Conservation (phyloP, 2,888 invertebrate genomes). For the Pterobdella sp. region DNA sequence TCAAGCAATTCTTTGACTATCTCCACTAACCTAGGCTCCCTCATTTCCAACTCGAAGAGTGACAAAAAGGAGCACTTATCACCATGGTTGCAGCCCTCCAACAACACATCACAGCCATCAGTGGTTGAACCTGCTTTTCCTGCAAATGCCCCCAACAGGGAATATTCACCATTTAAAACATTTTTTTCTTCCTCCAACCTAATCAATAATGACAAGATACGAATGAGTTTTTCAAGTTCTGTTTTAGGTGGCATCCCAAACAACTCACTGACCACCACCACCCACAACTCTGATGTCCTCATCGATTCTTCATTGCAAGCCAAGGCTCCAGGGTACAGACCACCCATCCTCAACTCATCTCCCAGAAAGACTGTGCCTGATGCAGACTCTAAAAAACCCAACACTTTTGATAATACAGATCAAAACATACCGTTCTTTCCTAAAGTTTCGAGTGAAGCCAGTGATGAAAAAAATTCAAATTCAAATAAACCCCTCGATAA, state of each 20-base stretch:
- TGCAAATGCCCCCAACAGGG: slow-evolving; percentile 45
- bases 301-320: slow-evolving; percentile 47
- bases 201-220: slow-evolving; percentile 41
- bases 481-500: not conserved
- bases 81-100: slow-evolving; percentile 41
- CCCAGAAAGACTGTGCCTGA: slow-evolving; percentile 10
- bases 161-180: slow-evolving; percentile 82
- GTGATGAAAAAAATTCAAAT: not conserved
- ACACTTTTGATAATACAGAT: slow-evolving; percentile 1
- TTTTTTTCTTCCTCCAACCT: slow-evolving; percentile 57
- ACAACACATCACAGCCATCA: slow-evolving; percentile 2
- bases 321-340: slow-evolving; percentile 52
- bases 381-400: slow-evolving; percentile 3
- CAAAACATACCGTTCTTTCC: slow-evolving; percentile 16
- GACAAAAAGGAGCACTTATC: slow-evolving; percentile 4
- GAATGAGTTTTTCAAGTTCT: slow-evolving; percentile 66
- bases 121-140: slow-evolving; percentile 13
- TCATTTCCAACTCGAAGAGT: not conserved
- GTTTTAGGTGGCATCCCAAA: slow-evolving; percentile 57
- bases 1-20: not conserved
- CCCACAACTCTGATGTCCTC: slow-evolving; percentile 34
- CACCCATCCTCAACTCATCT: slow-evolving; percentile 29
- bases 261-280: slow-evolving; percentile 29
- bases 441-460: not conserved
- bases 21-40: not conserved